A percentile compares a stretch with the other conserved stretches of the same genome.
Evolutionary conservation across 2,888 invertebrate genomes (phyloP).

Genomic region (Toxonevra muliebris): DNA sequence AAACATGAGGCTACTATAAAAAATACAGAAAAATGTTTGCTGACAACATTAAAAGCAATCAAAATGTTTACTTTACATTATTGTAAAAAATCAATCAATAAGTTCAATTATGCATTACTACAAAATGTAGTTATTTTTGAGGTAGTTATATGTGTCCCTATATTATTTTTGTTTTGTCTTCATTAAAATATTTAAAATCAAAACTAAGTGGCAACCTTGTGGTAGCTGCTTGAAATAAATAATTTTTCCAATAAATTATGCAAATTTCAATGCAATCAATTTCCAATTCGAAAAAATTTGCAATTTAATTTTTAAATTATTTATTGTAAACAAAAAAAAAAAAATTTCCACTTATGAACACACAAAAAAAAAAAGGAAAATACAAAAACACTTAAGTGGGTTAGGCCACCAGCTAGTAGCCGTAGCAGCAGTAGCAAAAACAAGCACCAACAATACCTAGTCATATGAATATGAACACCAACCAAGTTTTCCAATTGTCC

Average conservation of each 20-base stretch:
- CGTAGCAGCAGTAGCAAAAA: neutral
- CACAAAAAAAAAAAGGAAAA: no score
- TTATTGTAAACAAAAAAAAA: neutral
- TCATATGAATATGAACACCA: no score
- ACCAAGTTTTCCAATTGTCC: no score
- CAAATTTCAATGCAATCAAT: conserved; percentile 50
- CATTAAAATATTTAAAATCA: neutral
- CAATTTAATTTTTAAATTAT: neutral
- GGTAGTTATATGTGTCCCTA: neutral
- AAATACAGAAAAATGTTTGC: no score
- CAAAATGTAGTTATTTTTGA: no score
- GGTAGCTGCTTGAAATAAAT: no score
- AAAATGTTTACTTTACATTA: no score
- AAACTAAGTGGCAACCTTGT: neutral
- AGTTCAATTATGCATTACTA: no score
- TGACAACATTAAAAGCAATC: no score
- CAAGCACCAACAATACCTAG: no score
- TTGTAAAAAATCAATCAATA: no score
- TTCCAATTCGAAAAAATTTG: conserved; percentile 16
- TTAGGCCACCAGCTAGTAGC: neutral
- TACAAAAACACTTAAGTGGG: neutral
- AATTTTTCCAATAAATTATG: conserved; percentile 54
- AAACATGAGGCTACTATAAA: no score
- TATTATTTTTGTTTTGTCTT: neutral
- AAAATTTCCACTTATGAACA: neutral